Conservation (phyloP, 2,888 invertebrate species). For the Octonoba sinensis region DNA sequence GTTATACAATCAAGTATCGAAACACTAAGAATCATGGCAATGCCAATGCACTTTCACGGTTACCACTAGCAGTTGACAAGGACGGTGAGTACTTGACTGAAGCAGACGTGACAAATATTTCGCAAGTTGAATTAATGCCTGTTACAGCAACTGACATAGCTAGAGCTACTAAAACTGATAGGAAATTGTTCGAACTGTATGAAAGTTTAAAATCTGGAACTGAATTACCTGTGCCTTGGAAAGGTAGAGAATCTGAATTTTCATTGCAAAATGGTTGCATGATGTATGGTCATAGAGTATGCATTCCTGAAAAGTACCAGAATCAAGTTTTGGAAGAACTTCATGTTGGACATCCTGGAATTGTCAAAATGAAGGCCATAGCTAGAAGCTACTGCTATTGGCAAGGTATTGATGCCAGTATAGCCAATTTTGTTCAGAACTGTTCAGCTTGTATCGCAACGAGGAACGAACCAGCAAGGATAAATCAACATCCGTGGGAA, state of each 20-base stretch:
- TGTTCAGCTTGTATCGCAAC: constrained; percentile 45
- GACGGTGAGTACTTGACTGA: constrained; percentile 42
- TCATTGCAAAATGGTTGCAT: constrained; percentile 47
- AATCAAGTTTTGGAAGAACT: too few relatives aligned
- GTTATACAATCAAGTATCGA: constrained; percentile 46
- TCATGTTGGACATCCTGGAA: constrained; percentile 43
- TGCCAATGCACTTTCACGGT: constrained; percentile 45
- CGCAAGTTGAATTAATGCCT: constrained; percentile 44
- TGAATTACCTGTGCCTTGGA: constrained; percentile 44
- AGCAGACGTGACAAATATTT: constrained; percentile 45
- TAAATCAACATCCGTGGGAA: constrained; percentile 44
- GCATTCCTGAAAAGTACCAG: constrained; percentile 44
- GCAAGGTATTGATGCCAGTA: constrained; percentile 44
- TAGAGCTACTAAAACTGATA: constrained; percentile 47
- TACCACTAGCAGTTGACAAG: constrained; percentile 40
- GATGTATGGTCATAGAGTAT: constrained; percentile 43
- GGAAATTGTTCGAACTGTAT: constrained; percentile 45
- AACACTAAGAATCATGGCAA: constrained; percentile 43
- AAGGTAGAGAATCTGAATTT: constrained; percentile 46
- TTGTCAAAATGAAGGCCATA: constrained; percentile 46
- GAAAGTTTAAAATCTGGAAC: constrained; percentile 44
- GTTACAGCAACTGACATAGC: constrained; percentile 45
- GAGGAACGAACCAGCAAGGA: constrained; percentile 50
- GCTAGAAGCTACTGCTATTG: constrained; percentile 49
- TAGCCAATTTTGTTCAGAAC: constrained; percentile 43